These are phyloP conservation scores for Hyles vespertilio DNA, from an alignment of 1,140 invertebrate genomes.

Conservation along the genomic window DNA sequence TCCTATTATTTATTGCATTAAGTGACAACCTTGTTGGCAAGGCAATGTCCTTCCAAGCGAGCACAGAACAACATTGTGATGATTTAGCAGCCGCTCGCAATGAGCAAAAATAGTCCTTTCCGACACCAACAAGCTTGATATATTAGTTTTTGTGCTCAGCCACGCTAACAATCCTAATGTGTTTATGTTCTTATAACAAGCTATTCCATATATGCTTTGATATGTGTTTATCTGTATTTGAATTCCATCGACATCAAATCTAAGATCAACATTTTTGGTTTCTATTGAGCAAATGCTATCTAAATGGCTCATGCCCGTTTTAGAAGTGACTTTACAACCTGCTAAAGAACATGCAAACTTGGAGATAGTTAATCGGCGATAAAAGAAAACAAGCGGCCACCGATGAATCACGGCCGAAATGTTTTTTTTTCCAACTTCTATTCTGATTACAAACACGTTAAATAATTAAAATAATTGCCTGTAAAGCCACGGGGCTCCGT, in stretches of 20 bases:
- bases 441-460: conserved; percentile 26
- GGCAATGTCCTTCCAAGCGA: conserved; percentile 58
- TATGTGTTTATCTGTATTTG: too few species aligned
- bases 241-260: too few species aligned
- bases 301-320: too few species aligned
- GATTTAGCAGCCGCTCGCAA: conserved; percentile 60
- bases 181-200: too few species aligned
- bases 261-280: too few species aligned
- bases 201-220: too few species aligned
- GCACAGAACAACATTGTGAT: conserved; percentile 62
- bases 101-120: conserved; percentile 64
- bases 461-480: conserved; percentile 38
- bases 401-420: conserved; percentile 5
- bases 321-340: conserved; percentile 4
- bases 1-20: not conserved
- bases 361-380: conserved; percentile 3
- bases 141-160: conserved; percentile 35
- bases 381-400: conserved; percentile 4
- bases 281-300: too few species aligned
- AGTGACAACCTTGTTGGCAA: conserved; percentile 43
- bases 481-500: conserved; percentile 31
- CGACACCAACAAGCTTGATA: conserved; percentile 42
- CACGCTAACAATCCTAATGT: conserved; percentile 19
- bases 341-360: conserved; percentile 4
- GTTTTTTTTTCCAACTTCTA: conserved; percentile 11